Conservation (phyloP, 2,888 invertebrate species). For the Dolichomitus sp. region DNA sequence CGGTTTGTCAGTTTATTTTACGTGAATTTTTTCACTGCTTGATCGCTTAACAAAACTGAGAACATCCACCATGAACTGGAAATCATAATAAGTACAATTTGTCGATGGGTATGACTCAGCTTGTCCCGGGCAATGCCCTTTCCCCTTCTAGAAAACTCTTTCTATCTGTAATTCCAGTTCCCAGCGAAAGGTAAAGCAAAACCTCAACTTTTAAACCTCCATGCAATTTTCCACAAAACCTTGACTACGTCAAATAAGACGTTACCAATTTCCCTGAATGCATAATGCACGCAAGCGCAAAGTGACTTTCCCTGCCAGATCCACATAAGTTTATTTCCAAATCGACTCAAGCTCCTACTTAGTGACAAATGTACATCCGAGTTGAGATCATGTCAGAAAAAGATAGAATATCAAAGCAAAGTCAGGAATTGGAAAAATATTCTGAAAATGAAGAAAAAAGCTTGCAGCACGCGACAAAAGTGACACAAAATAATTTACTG, state of each 20-base stretch:
- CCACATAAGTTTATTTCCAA: background rate
- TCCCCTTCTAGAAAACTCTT: background rate
- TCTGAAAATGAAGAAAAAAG: background rate
- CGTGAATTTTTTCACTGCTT: background rate
- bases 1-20: background rate
- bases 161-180: background rate
- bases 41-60: background rate
- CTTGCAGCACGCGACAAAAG: background rate
- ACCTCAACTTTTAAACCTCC: background rate
- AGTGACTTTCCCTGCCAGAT: background rate
- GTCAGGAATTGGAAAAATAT: background rate
- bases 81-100: background rate
- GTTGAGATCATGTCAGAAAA: constrained; percentile 3
- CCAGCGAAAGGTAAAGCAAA: background rate
- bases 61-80: background rate
- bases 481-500: background rate
- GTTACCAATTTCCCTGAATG: background rate
- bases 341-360: no score
- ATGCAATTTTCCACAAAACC: constrained; percentile 5
- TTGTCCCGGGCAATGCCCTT: background rate
- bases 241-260: background rate
- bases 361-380: background rate
- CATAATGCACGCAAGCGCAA: background rate
- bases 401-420: background rate
- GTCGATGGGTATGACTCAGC: background rate